These are phyloP conservation scores for Dicaeum eximium DNA, from an alignment of 2,113 vertebrate genomes.

Conservation along the genomic window DNA sequence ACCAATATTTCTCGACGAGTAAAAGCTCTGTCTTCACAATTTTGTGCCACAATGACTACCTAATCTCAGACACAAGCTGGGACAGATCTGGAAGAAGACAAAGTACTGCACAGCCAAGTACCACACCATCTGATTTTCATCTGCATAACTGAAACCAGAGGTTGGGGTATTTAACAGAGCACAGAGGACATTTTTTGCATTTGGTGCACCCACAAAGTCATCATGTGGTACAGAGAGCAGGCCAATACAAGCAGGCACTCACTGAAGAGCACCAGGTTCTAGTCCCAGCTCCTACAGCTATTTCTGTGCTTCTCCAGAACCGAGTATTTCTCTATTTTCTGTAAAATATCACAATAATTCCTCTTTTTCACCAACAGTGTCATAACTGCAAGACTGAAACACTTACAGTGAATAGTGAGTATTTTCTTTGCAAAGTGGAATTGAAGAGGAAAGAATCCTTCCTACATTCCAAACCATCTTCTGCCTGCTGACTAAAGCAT, in stretches of 20 bases:
- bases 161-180: not conserved
- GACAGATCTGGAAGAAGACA: not conserved
- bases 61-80: not conserved
- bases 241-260: not conserved
- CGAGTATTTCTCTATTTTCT: not conserved
- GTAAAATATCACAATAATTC: not conserved
- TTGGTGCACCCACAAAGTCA: not conserved
- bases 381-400: not conserved
- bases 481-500: not conserved
- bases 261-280: not conserved
- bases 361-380: not conserved
- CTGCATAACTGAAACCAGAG: not conserved
- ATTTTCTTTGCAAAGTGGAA: not conserved
- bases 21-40: not conserved
- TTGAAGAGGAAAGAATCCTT: not conserved
- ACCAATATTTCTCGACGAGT: slow-evolving; percentile 1
- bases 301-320: not conserved
- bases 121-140: not conserved
- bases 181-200: not conserved
- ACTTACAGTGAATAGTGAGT: not conserved
- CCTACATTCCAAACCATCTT: not conserved
- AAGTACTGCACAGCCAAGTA: not conserved
- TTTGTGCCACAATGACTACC: not conserved
- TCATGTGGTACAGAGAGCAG: not conserved
- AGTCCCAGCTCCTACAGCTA: not conserved